phyloP scores from a whole-genome alignment of 2,113 vertebrate species.

The Calypte anna region DNA sequence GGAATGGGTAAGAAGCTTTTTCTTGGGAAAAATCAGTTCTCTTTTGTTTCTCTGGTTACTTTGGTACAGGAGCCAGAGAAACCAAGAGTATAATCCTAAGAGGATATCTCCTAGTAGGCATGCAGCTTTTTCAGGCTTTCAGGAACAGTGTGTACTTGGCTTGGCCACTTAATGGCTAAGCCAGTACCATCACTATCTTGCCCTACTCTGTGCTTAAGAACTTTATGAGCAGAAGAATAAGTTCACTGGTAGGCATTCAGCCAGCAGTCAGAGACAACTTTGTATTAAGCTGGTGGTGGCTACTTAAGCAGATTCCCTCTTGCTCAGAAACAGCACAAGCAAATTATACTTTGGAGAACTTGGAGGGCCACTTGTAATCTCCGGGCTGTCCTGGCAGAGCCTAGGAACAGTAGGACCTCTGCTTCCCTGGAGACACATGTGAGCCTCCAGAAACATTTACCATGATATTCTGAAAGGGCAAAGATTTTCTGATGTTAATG shows the following conservation, averaged over 20 bases:
- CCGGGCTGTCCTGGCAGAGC: neutral
- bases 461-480: neutral
- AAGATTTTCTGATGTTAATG: neutral
- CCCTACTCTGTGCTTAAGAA: neutral
- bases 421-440: neutral
- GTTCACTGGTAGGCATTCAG: neutral
- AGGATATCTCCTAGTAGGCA: neutral
- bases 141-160: neutral
- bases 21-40: neutral
- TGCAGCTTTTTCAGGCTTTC: neutral
- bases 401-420: neutral
- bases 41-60: neutral
- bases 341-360: accelerated
- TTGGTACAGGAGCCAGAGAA: neutral
- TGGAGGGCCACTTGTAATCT: neutral
- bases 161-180: neutral
- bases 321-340: neutral
- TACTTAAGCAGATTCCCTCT: neutral
- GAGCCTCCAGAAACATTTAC: neutral
- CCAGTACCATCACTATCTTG: neutral
- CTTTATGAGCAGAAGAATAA: neutral
- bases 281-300: neutral
- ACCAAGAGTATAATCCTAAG: neutral
- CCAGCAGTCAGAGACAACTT: neutral
- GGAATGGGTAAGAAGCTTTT: neutral